phyloP scores from a whole-genome alignment of 1,140 invertebrate genomes.

The Drosophila repletoides region DNA sequence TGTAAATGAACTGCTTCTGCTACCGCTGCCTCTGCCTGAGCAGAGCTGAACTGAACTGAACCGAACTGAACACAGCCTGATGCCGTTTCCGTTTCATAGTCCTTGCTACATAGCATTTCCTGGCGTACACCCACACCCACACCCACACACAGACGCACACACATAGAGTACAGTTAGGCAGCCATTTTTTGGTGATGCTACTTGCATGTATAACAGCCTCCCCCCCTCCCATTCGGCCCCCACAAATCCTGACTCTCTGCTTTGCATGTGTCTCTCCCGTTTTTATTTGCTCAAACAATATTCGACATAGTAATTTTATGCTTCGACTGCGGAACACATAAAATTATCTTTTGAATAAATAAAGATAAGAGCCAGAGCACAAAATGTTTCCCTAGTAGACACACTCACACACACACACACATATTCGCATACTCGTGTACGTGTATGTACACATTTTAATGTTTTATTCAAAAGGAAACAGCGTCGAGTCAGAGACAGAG shows the following conservation, averaged over 20 bases:
- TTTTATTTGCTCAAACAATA: constrained; percentile 81
- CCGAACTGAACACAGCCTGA: constrained; percentile 52
- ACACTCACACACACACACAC: constrained; percentile 18
- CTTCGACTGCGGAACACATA: constrained; percentile 80
- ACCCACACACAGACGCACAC: not conserved
- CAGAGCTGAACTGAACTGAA: constrained; percentile 34
- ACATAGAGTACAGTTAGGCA: constrained; percentile 52
- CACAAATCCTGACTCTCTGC: constrained; percentile 28
- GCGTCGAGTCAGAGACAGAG: constrained; percentile 61
- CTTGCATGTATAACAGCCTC: constrained; percentile 47
- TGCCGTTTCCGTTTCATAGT: constrained; percentile 77
- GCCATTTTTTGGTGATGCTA: constrained; percentile 75
- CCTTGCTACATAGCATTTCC: constrained; percentile 70
- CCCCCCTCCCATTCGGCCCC: not conserved
- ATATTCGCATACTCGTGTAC: constrained; percentile 27
- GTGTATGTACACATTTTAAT: constrained; percentile 76
- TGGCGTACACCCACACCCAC: constrained; percentile 49
- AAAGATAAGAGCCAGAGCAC: constrained; percentile 71
- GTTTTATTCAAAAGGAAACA: constrained; percentile 81
- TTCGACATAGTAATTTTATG: constrained; percentile 81
- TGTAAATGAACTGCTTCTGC: constrained; percentile 81
- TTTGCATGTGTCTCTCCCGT: constrained; percentile 74
- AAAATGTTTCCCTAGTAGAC: constrained; percentile 43
- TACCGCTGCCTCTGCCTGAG: constrained; percentile 34
- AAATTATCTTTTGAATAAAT: constrained; percentile 81